Evolutionary conservation across 92 coral and sea anemone species (phyloP), one percentile per base, ranked within the genome.

Genomic region (Porites lobata): DNA sequence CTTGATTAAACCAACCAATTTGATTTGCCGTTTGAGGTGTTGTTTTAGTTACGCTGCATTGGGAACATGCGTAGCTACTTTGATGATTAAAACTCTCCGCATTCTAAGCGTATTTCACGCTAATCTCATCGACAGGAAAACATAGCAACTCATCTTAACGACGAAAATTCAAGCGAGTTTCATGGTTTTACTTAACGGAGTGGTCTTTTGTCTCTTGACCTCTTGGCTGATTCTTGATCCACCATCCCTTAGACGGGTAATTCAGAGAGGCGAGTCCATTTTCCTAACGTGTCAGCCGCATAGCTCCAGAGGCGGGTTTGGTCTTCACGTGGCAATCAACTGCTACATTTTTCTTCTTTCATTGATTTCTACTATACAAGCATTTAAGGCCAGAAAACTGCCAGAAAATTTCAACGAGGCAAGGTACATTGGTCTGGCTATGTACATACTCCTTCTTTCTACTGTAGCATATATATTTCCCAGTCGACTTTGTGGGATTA

Each of bases 51-150:
- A 87, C 74, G 50, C 76, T 11, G 62, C 92, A 17, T 84, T 82
- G 7, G 91, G 86, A 2, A 62, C 80, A 18, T 90, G 93, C 77
- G 92, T 89, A 4, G 88, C 94, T 1, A 89, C 91, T 4, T 72
- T 93, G 0, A 75, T 93, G 57, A 61, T 93, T 32, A 93, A 93
- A 58, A 90, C 94, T 9, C 78, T 93, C 38, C 94, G 94, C 20
- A 75, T 93, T 0, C 66, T 93, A 26, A 83, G 96, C 51, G 96
- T 94, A 57, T 93, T 93, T 66, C 91, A 90, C 54, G 82, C 86
- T 15, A 75, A 83, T 17, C 62, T 79, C 32, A 70, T 79, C 75
- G 74, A 72, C 15, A 73, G 80, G 43, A 81, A 81, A 68, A 53
- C 79, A 18, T 87, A 93, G 79, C 64, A 69, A 4, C 68, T 43